These are phyloP conservation scores for Sebastes umbrosus DNA, from an alignment of 2,797 vertebrate species.

Conservation along the genomic window DNA sequence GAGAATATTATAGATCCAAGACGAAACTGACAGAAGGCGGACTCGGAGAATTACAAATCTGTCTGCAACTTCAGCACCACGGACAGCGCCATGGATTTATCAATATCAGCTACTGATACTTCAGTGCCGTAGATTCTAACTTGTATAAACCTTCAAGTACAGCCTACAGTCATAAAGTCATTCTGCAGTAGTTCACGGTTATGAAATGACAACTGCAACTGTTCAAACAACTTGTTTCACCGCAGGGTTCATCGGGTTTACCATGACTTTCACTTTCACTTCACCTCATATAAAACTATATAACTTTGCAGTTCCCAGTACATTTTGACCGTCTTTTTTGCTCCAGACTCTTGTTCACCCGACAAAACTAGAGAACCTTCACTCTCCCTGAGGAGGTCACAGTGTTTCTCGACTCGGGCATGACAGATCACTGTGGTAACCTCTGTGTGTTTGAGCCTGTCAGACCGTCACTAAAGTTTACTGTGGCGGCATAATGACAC, in stretches of 20 bases:
- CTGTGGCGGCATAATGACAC: constrained; percentile 28
- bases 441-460: constrained; percentile 30
- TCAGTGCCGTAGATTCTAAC: too few relatives aligned
- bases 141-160: neutral
- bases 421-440: constrained; percentile 55
- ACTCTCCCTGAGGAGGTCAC: constrained; percentile 39
- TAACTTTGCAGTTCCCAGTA: neutral
- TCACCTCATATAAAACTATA: neutral
- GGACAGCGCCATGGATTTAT: too few relatives aligned
- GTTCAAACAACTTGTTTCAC: neutral
- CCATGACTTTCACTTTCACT: neutral
- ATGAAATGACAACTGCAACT: neutral
- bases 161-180: neutral
- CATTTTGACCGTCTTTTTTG: neutral
- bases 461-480: constrained; percentile 45
- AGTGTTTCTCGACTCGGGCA: constrained; percentile 24
- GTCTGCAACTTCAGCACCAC: too few relatives aligned
- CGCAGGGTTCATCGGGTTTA: neutral
- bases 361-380: neutral
- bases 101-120: too few relatives aligned
- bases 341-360: neutral
- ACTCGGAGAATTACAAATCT: too few relatives aligned
- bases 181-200: neutral
- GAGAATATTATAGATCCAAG: too few relatives aligned
- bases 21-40: too few relatives aligned